Evolutionary conservation across 1,140 invertebrate genomes (phyloP), one percentile per base, ranked within the genome.

Genomic region (Brachionus angularis): DNA sequence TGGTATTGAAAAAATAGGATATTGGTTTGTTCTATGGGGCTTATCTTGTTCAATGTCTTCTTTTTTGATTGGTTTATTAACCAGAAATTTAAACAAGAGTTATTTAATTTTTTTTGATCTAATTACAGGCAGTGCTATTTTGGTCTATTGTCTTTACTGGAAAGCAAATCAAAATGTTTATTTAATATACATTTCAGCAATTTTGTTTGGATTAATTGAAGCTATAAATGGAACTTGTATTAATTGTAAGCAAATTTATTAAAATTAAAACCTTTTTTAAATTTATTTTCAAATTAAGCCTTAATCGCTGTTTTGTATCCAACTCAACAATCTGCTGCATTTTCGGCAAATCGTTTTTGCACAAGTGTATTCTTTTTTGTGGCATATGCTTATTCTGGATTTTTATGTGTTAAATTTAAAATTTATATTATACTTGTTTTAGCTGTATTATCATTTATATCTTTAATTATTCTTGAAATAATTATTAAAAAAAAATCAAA

Each of bases 1-100:
- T 25, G 61, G 61, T 14, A 47, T 64, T 44, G 23, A 47, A 31
- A 42, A 33, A 44, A 47, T 64, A 27, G 39, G 39, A 7, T 12
- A 31, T 42, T 64, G 61, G 61, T 64, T 64, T 44, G 44, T 44
- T 3, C 39, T 64, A 21, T 44, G 36, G 61, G 61, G 61, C 1
- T 3, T 64, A 7, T 46, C 39, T 2, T 64, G 34, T 10, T 64
- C 61, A 0, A 44, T 44, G n/a, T 46, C 44, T 44, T 64, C 39
- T 8, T 2, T 44, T 7, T 16, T 64, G 8, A 46, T 64, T 5
- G 61, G 39, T 27, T 2, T 31, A 18, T n/a, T 47, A 2, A 18
- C 34, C 12, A 64, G 44, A 64, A 42, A 64, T 39, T 21, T 64
- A 7, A 39, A 18, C 12, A 64, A 64, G 36, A 46, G 25, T n/a